phyloP scores from a whole-genome alignment of 1,140 invertebrate genomes.

The Apis florea region DNA sequence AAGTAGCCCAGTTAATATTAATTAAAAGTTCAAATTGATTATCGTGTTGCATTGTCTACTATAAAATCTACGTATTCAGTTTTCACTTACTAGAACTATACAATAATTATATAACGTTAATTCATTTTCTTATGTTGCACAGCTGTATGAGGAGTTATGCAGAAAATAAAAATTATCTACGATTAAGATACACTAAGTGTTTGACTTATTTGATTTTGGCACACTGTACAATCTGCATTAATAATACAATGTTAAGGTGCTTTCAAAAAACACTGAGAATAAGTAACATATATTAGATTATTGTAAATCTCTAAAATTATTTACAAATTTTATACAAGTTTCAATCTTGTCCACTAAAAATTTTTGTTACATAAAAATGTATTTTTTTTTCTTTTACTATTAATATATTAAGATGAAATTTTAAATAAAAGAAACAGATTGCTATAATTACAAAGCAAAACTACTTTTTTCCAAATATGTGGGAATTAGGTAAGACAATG shows the following conservation, averaged over 20 bases:
- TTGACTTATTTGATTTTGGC: conserved; percentile 23
- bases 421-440: neutral
- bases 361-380: conserved; percentile 9
- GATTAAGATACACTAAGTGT: conserved; percentile 41
- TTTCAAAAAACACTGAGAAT: conserved; percentile 22
- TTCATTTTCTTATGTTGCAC: conserved; percentile 54
- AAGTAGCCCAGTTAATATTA: conserved; percentile 66
- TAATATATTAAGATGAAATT: neutral
- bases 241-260: neutral
- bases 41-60: conserved; percentile 65
- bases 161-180: conserved; percentile 59
- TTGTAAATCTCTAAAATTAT: conserved; percentile 43
- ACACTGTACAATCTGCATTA: conserved; percentile 27
- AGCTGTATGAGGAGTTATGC: conserved; percentile 52
- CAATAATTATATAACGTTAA: conserved; percentile 41
- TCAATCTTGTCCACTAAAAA: neutral
- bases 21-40: conserved; percentile 66
- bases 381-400: neutral
- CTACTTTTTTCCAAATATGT: neutral
- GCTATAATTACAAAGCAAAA: neutral
- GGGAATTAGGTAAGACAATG: conserved; percentile 66
- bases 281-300: conserved; percentile 27
- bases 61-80: conserved; percentile 59
- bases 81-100: conserved; percentile 39
- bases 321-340: conserved; percentile 44